These are phyloP conservation scores for Chaenodraco wilsoni DNA, from an alignment of 2,797 vertebrate species.

Conservation along the genomic window DNA sequence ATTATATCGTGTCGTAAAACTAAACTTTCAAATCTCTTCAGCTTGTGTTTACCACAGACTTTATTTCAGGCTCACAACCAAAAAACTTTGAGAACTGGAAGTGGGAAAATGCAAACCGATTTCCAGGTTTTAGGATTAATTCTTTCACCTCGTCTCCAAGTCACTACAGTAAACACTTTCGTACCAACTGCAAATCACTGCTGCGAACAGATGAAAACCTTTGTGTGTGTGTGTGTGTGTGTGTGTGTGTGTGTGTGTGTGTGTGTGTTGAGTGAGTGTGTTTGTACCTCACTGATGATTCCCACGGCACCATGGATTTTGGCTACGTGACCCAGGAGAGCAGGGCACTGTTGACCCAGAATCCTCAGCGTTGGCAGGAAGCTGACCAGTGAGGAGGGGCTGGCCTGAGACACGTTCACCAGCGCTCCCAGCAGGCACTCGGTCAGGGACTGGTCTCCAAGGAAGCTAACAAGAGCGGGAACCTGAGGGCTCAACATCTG, in stretches of 20 bases:
- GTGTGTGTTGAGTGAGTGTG: constrained; percentile 4
- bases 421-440: constrained; percentile 87
- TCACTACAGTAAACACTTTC: constrained; percentile 1
- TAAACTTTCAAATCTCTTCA: too few species aligned
- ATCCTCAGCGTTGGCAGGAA: constrained; percentile 87
- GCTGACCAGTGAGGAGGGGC: constrained; percentile 84
- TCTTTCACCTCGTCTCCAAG: background rate
- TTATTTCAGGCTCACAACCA: too few species aligned
- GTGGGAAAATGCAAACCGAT: too few species aligned
- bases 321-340: constrained; percentile 87
- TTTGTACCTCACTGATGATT: constrained; percentile 89
- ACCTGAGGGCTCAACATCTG: constrained; percentile 90
- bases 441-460: constrained; percentile 83
- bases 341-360: constrained; percentile 83
- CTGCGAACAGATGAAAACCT: background rate
- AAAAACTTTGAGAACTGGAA: too few species aligned
- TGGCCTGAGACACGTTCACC: constrained; percentile 87
- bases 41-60: too few species aligned
- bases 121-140: too few species aligned
- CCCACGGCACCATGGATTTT: constrained; percentile 93
- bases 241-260: background rate
- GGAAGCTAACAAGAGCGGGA: constrained; percentile 82
- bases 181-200: background rate
- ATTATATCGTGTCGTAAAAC: too few species aligned
- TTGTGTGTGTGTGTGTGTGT: background rate